phyloP scores from a whole-genome alignment of 2,113 vertebrate species.

The Oncorhynchus nerka region DNA sequence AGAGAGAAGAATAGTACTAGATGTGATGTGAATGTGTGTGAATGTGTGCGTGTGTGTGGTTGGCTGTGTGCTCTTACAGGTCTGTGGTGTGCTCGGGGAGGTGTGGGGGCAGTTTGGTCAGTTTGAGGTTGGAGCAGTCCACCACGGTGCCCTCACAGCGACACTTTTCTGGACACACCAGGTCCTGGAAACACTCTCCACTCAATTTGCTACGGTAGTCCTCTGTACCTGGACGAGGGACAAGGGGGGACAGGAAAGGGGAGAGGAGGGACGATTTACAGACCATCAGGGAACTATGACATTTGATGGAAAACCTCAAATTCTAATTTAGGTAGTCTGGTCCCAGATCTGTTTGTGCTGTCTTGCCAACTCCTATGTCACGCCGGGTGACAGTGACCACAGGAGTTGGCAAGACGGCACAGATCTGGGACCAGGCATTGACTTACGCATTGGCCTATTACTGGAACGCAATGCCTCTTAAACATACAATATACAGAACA shows the following conservation, averaged over 20 bases:
- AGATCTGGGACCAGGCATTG: not conserved
- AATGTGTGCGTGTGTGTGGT: not conserved
- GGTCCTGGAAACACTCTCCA: conserved; percentile 93
- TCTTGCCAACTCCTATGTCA: no score
- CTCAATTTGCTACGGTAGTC: conserved; percentile 91
- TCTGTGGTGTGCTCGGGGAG: conserved; percentile 92
- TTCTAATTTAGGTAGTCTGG: no score
- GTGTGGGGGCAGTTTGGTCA: conserved; percentile 83
- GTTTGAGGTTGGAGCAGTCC: conserved; percentile 94
- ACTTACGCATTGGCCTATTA: not conserved
- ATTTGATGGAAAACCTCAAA: no score
- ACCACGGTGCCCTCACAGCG: conserved; percentile 94
- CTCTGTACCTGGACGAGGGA: conserved; percentile 81
- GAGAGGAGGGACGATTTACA: not conserved
- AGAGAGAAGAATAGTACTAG: not conserved
- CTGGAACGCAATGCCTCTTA: not conserved
- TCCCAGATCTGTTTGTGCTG: no score
- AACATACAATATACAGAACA: not conserved
- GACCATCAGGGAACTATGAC: not conserved
- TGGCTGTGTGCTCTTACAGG: conserved; percentile 76
- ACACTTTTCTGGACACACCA: conserved; percentile 92
- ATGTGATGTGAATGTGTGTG: not conserved
- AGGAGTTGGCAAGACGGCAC: no score
- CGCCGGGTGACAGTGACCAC: no score
- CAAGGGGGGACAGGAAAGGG: not conserved